These are phyloP conservation scores for Apamea monoglypha DNA, from an alignment of 2,888 invertebrate species.

Conservation along the genomic window DNA sequence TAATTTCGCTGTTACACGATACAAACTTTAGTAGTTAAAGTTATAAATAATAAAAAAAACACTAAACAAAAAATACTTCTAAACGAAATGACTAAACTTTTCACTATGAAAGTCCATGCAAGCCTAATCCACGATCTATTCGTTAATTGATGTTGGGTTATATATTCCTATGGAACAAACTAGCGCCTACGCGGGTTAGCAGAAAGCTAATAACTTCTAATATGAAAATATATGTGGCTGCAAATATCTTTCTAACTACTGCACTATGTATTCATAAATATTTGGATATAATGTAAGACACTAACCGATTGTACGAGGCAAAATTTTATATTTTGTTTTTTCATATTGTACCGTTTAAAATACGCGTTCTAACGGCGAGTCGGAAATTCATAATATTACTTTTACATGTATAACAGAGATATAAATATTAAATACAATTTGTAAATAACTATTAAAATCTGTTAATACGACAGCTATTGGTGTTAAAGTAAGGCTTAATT, in stretches of 20 bases:
- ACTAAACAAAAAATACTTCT: slow-evolving; percentile 60
- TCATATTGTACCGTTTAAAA: slow-evolving; percentile 21
- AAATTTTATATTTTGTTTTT: slow-evolving; percentile 16
- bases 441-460: slow-evolving; percentile 52
- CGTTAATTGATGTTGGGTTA: slow-evolving; percentile 13
- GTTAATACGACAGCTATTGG: slow-evolving; percentile 52
- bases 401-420: slow-evolving; percentile 20
- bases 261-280: slow-evolving; percentile 41
- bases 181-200: slow-evolving; percentile 49
- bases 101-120: slow-evolving; percentile 46
- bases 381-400: not conserved
- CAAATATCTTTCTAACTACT: slow-evolving; percentile 33
- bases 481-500: slow-evolving; percentile 52
- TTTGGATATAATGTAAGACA: slow-evolving; percentile 58
- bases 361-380: slow-evolving; percentile 22
- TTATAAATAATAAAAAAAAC: slow-evolving; percentile 50
- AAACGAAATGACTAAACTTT: slow-evolving; percentile 65
- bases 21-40: slow-evolving; percentile 33
- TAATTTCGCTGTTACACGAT: slow-evolving; percentile 40
- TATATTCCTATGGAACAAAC: slow-evolving; percentile 16
- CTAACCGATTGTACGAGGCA: slow-evolving; percentile 32
- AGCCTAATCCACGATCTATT: slow-evolving; percentile 7
- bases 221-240: slow-evolving; percentile 52
- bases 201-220: slow-evolving; percentile 47
- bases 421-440: slow-evolving; percentile 44